Conservation (phyloP, 92 coral and sea anemone genomes). For the Palythoa grandis region DNA sequence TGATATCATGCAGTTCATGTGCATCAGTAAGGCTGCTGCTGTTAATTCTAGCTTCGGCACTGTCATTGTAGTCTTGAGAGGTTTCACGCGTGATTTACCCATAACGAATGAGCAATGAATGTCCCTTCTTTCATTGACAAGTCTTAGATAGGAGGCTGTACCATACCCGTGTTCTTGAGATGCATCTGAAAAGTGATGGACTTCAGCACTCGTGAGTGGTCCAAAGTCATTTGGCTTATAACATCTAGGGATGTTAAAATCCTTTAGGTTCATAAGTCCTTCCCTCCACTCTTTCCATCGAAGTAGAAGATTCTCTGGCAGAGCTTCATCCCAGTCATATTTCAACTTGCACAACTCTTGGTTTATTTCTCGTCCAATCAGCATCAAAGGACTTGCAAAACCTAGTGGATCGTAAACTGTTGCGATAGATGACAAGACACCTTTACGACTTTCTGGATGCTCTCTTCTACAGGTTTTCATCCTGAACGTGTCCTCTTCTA, state of each 20-base stretch:
- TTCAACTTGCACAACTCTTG: conserved; percentile 68
- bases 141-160: conserved; percentile 69
- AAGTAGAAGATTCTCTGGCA: conserved; percentile 48
- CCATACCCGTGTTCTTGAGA: conserved; percentile 80
- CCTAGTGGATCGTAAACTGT: conserved; percentile 64
- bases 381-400: conserved; percentile 9
- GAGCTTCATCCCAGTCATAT: conserved; percentile 63
- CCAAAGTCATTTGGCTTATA: conserved; percentile 64
- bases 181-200: conserved; percentile 61
- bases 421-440: conserved; percentile 69
- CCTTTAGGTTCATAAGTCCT: conserved; percentile 45
- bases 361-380: conserved; percentile 57
- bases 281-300: conserved; percentile 60
- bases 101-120: conserved; percentile 66
- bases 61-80: conserved; percentile 57
- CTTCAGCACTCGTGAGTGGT: conserved; percentile 42
- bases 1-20: conserved; percentile 48
- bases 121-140: conserved; percentile 46
- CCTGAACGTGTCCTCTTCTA: conserved; percentile 58
- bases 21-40: conserved; percentile 60
- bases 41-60: conserved; percentile 71
- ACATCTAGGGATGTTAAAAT: conserved; percentile 57
- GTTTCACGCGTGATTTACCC: conserved; percentile 72
- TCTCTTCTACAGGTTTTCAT: conserved; percentile 36
- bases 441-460: conserved; percentile 67